These are phyloP conservation scores for Temnothorax longispinosus DNA, from an alignment of 1,140 invertebrate genomes.

Conservation along the genomic window DNA sequence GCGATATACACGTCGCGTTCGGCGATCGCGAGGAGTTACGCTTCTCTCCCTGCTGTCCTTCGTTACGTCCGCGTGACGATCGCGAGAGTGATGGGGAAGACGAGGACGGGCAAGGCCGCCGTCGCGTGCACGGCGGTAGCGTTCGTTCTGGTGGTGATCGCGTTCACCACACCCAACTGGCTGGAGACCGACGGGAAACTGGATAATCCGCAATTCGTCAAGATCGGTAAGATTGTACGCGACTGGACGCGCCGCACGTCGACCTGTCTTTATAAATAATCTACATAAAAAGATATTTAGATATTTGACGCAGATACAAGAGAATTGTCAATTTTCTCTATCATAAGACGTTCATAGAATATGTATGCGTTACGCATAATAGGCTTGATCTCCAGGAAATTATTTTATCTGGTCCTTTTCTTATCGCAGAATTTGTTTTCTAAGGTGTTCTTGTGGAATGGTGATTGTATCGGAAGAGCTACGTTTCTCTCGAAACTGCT, in stretches of 20 bases:
- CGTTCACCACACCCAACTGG: slow-evolving; percentile 97
- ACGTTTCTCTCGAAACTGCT: background rate
- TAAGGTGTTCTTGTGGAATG: background rate
- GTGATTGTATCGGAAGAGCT: background rate
- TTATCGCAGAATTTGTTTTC: background rate
- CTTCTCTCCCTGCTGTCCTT: background rate
- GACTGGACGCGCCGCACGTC: background rate
- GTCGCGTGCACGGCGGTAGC: slow-evolving; percentile 88
- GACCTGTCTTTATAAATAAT: background rate
- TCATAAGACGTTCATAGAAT: background rate
- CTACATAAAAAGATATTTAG: background rate
- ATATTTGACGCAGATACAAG: background rate
- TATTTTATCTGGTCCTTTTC: background rate
- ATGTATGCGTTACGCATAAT: background rate
- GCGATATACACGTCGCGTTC: background rate
- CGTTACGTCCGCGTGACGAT: background rate
- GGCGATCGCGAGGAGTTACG: background rate
- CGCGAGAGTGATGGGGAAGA: slow-evolving; percentile 84
- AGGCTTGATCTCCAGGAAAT: background rate
- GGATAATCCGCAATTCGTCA: slow-evolving; percentile 92
- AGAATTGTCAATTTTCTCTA: background rate
- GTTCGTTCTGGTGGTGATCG: slow-evolving; percentile 92
- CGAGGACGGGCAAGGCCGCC: slow-evolving; percentile 90
- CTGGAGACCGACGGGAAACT: slow-evolving; percentile 94
- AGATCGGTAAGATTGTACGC: slow-evolving; percentile 88